A percentile compares a stretch with the other conserved stretches of the same genome.
Conservation (phyloP, 2,113 vertebrate species). For the Malurus melanocephalus region DNA sequence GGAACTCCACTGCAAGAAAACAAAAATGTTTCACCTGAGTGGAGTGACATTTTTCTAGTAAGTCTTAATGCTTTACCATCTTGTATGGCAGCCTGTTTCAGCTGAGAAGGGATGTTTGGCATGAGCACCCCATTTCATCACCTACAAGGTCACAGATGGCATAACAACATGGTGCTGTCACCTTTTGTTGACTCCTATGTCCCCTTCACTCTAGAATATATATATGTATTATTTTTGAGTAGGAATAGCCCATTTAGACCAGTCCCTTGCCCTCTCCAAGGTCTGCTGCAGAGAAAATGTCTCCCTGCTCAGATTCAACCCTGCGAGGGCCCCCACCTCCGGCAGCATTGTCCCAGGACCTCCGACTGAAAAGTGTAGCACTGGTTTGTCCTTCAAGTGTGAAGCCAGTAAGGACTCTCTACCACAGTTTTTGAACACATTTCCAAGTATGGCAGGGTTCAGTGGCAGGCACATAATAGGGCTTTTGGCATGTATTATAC, state of each 20-base stretch:
- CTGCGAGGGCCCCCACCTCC: neutral
- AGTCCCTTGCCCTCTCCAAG: neutral
- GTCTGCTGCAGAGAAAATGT: neutral
- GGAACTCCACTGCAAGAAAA: neutral
- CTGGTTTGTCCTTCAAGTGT: neutral
- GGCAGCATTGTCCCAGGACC: neutral
- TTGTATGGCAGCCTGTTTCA: neutral
- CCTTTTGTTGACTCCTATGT: neutral
- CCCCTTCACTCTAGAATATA: neutral
- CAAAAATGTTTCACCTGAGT: neutral
- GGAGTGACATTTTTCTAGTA: neutral
- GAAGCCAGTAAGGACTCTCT: neutral
- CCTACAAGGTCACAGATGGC: neutral
- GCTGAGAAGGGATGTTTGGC: neutral
- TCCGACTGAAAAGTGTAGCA: neutral
- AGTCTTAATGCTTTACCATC: neutral
- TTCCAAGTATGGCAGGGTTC: conserved; percentile 54
- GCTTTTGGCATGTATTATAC: conserved; percentile 36
- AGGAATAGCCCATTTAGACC: neutral
- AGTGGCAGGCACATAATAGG: conserved; percentile 39
- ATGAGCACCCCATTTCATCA: neutral
- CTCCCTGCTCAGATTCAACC: neutral
- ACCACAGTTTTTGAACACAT: conserved; percentile 24
- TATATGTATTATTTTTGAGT: neutral
- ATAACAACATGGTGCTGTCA: neutral